Evolutionary conservation across 1,140 invertebrate species (phyloP), one percentile per base, ranked within the genome.

Genomic region (Babylonia areolata): DNA sequence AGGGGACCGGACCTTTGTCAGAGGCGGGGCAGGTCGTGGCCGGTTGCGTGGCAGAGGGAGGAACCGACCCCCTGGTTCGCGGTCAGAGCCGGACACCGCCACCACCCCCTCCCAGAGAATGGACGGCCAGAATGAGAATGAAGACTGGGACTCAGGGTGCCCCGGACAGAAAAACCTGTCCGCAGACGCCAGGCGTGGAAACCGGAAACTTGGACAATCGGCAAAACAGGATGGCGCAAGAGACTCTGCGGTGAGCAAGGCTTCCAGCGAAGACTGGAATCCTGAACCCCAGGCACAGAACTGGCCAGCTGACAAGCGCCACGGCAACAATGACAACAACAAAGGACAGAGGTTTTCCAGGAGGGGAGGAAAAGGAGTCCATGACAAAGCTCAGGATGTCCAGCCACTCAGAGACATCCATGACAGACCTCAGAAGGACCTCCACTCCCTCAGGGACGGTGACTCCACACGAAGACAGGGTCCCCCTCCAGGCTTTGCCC

Each of bases 101-200:
- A 23, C 58, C 58, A 64, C 15, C 23, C 58, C 58, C 58, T 1
- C 73, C 17, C 33, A 75, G 33, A 23, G 73, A 75, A 17, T 35
- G 35, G 73, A n/a, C 37, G 12, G 73, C 73, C 73, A 33, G 35
- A 64, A 75, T 75, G 73, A 9, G 73, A 75, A 75, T 35, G 73
- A 75, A 75, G 31, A 75, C 37, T 35, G 37, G 73, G 73, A 75
- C 12, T 35, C 73, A 35, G 31, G 35, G 35, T 17, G 33, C 12
- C 15, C 35, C 6, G 73, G 12, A 17, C 73, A 39, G 31, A 75
- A 39, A 75, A 39, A 35, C 15, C 17, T 75, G 37, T 75, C 0
- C 46, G n/a, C n/a, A n/a, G n/a, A n/a, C n/a, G n/a, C n/a, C n/a
- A n/a, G n/a, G n/a, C n/a, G 15, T 75, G 73, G 9, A 37, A 23